These are phyloP conservation scores for Capitella teleta DNA, from an alignment of 1,140 invertebrate species.

Conservation along the genomic window DNA sequence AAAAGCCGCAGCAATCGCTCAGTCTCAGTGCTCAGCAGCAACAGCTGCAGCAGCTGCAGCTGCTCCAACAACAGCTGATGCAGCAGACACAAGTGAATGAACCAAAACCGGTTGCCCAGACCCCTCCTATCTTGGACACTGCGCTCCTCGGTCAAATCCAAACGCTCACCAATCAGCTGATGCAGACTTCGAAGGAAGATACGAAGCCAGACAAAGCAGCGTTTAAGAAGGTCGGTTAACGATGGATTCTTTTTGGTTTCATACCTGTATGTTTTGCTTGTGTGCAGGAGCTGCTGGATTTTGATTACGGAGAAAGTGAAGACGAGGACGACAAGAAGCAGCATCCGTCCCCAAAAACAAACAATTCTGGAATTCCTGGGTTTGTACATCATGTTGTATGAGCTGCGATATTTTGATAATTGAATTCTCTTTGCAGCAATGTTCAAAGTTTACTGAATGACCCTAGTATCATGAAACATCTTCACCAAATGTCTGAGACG, in stretches of 20 bases:
- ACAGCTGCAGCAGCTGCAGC: slow-evolving; percentile 37
- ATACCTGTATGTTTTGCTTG: too few species aligned
- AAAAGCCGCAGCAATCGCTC: slow-evolving; percentile 21
- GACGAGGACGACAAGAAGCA: slow-evolving; percentile 51
- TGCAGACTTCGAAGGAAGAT: slow-evolving; percentile 10
- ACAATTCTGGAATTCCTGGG: background rate
- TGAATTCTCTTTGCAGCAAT: slow-evolving; percentile 24
- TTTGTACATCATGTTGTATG: background rate
- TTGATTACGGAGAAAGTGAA: slow-evolving; percentile 73
- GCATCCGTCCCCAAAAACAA: background rate
- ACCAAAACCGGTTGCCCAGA: slow-evolving; percentile 17
- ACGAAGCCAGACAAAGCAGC: slow-evolving; percentile 18
- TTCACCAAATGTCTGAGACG: slow-evolving; percentile 46
- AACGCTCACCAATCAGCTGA: slow-evolving; percentile 36
- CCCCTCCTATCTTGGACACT: slow-evolving; percentile 30
- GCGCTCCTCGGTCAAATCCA: slow-evolving; percentile 39
- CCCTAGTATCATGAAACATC: slow-evolving; percentile 58
- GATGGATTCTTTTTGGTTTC: too few species aligned
- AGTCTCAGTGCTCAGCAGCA: slow-evolving; percentile 31
- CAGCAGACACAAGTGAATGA: slow-evolving; percentile 31
- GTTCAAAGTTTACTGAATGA: slow-evolving; percentile 53
- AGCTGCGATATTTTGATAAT: background rate
- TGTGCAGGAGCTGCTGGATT: slow-evolving; percentile 63
- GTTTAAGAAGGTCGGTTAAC: slow-evolving; percentile 39
- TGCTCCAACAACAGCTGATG: slow-evolving; percentile 35